Base-by-base conservation (phyloP, 2,797 vertebrate genomes). In the Sebastolobus alascanus region DNA sequence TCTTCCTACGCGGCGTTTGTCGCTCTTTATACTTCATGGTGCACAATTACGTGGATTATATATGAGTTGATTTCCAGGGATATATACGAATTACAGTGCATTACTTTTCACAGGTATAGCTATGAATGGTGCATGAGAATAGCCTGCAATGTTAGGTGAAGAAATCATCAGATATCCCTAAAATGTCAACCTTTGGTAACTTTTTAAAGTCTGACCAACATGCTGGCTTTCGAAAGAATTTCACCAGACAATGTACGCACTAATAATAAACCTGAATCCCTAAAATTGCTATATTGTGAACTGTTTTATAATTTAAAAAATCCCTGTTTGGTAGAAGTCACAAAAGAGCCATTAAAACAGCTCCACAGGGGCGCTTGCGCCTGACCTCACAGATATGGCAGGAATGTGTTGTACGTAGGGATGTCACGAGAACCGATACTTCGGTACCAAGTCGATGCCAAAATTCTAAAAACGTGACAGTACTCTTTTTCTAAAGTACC, bases 351-450 rank as follows among this genome's bases (percentile, higher is more conserved):
- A 8, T 55, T 56, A 13, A 59, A 58, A 35, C 56, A 63, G 25
- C 63, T 60, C 13, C 38, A 67, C 20, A 22, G 38, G 64, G 69
- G 60, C 65, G 46, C 35, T 40, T 40, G 14, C 8, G 6, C 11
- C 29, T 80, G 56, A 84, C 81, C 73, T 80, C 60, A 59, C 43
- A 91, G 77, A 73, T 77, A 89, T 86, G 82, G 55, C 55, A 91
- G 87, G 87, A 93, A 94, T 92, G 83, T 72, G 35, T 63, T 22
- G 11, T 86, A n/a, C n/a, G n/a, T n/a, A n/a, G n/a, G n/a, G n/a
- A n/a, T n/a, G n/a, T n/a, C n/a, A n/a, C n/a, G n/a, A n/a, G n/a
- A n/a, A n/a, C n/a, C n/a, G n/a, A n/a, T n/a, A n/a, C n/a, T n/a
- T n/a, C n/a, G n/a, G n/a, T n/a, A n/a, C n/a, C n/a, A n/a, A n/a